phyloP scores from a whole-genome alignment of 2,888 invertebrate genomes.

The Lucinisca nassula region DNA sequence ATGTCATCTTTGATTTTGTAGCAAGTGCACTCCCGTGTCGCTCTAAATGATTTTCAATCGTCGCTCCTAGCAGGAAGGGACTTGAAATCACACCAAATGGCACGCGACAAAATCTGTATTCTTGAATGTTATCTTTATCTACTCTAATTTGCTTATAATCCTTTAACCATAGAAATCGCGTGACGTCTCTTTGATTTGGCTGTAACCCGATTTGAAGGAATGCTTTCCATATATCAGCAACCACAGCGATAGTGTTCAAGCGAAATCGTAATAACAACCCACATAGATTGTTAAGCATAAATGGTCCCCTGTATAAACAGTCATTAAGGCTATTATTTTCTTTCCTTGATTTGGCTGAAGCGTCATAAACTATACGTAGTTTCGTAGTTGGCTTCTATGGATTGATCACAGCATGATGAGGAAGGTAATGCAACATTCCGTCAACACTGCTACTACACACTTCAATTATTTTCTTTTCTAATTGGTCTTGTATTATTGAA shows the following conservation, averaged over 20 bases:
- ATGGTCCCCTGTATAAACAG: constrained; percentile 25
- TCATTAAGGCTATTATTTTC: constrained; percentile 41
- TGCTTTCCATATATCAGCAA: constrained; percentile 19
- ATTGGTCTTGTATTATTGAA: too few relatives aligned
- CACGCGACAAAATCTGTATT: constrained; percentile 25
- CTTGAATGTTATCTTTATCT: constrained; percentile 15
- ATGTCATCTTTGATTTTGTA: background rate
- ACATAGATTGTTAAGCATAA: constrained; percentile 26
- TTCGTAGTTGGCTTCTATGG: too few relatives aligned
- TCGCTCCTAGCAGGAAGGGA: constrained; percentile 27
- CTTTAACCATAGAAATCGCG: constrained; percentile 22
- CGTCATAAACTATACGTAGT: constrained; percentile 8
- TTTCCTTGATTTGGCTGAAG: constrained; percentile 5
- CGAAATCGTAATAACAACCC: constrained; percentile 21
- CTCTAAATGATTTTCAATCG: constrained; percentile 9
- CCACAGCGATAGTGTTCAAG: background rate
- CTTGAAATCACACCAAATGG: constrained; percentile 26
- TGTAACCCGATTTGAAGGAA: background rate
- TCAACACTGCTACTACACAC: too few relatives aligned
- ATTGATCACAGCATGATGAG: too few relatives aligned
- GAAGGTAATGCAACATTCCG: too few relatives aligned
- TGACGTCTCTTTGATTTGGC: constrained; percentile 8
- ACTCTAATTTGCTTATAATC: background rate
- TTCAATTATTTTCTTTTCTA: too few relatives aligned
- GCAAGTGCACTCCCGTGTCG: background rate